Evolutionary conservation across 2,797 vertebrate genomes (phyloP), one percentile per base, ranked within the genome.

Genomic region (Eospalax fontanierii): DNA sequence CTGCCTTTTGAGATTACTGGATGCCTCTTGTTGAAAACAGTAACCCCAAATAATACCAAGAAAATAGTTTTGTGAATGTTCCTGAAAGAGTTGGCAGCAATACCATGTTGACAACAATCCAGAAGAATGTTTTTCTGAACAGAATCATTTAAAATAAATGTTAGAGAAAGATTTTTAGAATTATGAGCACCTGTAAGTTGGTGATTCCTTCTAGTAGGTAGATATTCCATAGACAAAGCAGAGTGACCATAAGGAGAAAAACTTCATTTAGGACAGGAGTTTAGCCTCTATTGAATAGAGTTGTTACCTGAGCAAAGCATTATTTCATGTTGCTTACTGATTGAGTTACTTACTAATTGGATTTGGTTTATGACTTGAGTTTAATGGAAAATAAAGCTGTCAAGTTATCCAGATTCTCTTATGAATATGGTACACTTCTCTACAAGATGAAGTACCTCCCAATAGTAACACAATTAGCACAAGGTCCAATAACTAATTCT

Each of bases 311-410:
- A 78, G n/a, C n/a, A n/a, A 54, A 35, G 30, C 12, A 21, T 65
- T 80, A 65, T 93, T 96, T 78, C 26, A 38, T 91, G 59, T 61
- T n/a, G n/a, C n/a, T 16, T 22, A 78, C 63, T 28, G 38, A 33
- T 30, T n/a, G 4, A 59, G 43, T 91, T 63, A 89, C 14, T 86
- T 86, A 71, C 28, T 82, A 50, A 88, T 70, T 83, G 28, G 24
- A 40, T 50, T 78, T 75, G 57, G 43, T 81, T 85, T 76, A 59
- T 43, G 11, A 2, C 66, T 66, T 24, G 22, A 88, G 11, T 40
- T 88, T 65, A 76, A 33, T 4, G 21, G 24, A 10, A 65, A 24
- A 3, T 21, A 66, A 81, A 50, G 40, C 30, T 81, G 94, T 88
- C 61, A 59, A 63, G 75, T 65, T 38, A 63, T 16, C 22, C 10